phyloP scores from a whole-genome alignment of 2,888 invertebrate genomes.

The Perizoma affinitatum region DNA sequence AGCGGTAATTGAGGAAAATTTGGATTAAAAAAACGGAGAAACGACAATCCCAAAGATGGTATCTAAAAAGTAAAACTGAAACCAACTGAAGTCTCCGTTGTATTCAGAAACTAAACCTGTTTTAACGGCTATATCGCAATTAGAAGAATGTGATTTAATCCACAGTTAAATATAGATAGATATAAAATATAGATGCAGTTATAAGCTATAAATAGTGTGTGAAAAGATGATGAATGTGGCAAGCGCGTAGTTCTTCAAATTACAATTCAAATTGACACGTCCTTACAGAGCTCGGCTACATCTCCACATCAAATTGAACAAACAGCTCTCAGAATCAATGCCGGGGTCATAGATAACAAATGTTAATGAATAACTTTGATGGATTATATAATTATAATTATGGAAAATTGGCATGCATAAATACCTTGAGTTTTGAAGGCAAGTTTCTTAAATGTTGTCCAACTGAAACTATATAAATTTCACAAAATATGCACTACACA shows the following conservation, averaged over 20 bases:
- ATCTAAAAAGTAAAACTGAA: no score
- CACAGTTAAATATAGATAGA: no score
- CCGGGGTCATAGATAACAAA: slow-evolving; percentile 65
- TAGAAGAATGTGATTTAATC: no score
- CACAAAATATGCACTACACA: slow-evolving; percentile 32
- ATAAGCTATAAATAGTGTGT: not conserved
- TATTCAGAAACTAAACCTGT: no score
- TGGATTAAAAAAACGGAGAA: no score
- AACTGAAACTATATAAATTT: slow-evolving; percentile 19
- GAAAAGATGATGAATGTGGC: slow-evolving; percentile 6
- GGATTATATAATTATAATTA: slow-evolving; percentile 35
- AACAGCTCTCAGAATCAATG: slow-evolving; percentile 53
- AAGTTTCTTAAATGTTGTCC: not conserved
- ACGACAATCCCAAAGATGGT: no score
- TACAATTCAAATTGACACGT: slow-evolving; percentile 50
- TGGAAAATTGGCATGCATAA: slow-evolving; percentile 31
- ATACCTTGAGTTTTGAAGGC: slow-evolving; percentile 17
- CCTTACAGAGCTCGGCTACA: slow-evolving; percentile 46
- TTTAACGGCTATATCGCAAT: no score
- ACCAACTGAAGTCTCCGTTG: no score
- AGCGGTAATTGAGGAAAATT: no score
- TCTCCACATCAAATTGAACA: slow-evolving; percentile 59
- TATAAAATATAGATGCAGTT: no score
- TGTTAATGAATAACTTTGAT: slow-evolving; percentile 37
- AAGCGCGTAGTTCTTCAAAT: slow-evolving; percentile 38